Conservation (phyloP, 2,113 vertebrate genomes). For the Atrichornis clamosus region DNA sequence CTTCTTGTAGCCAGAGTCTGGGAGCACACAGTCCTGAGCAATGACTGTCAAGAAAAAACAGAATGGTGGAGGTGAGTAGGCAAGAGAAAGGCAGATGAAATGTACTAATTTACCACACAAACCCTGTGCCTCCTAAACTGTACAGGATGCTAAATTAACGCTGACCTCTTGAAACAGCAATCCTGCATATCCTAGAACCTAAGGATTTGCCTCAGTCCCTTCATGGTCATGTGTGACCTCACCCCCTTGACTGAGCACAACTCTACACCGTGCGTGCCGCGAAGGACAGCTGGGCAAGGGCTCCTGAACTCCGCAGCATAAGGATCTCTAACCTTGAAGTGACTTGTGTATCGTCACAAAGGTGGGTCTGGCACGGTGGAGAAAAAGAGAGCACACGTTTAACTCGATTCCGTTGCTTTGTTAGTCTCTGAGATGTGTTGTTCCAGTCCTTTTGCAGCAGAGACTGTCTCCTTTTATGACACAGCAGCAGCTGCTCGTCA, state of each 20-base stretch:
- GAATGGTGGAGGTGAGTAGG: accelerated
- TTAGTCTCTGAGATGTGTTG: too few species aligned
- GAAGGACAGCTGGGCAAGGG: accelerated
- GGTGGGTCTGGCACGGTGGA: accelerated
- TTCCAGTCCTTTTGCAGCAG: neutral
- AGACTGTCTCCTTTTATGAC: accelerated
- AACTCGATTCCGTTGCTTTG: neutral
- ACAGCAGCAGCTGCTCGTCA: accelerated
- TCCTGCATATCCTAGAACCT: neutral
- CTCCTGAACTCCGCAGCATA: accelerated
- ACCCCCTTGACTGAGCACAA: accelerated
- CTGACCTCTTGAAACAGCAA: neutral
- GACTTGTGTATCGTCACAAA: accelerated
- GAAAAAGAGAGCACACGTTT: accelerated
- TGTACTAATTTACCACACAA: neutral
- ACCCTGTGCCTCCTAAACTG: neutral
- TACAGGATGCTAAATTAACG: accelerated
- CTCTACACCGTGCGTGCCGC: accelerated
- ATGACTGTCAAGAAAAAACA: neutral
- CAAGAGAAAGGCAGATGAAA: neutral
- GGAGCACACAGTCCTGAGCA: neutral
- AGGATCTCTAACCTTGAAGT: too few species aligned
- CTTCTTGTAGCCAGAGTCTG: neutral
- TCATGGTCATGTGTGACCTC: accelerated
- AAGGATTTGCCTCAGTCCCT: neutral